Evolutionary conservation across 2,888 invertebrate species (phyloP).

Genomic region (Bursaphelenchus okinawaensis): DNA sequence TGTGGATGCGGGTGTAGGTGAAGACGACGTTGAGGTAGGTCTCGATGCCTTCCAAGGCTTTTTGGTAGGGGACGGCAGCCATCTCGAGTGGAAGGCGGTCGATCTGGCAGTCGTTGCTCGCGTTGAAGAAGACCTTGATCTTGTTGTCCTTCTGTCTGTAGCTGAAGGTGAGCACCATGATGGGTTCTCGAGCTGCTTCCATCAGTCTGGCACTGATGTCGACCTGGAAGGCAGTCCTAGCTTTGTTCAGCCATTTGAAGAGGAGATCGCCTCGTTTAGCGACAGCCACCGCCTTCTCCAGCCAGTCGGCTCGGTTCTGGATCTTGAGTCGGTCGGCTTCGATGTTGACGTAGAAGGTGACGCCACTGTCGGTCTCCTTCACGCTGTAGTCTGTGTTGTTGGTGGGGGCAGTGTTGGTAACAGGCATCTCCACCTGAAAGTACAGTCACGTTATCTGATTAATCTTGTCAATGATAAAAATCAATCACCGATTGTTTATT

Average conservation of each 20-base stretch:
- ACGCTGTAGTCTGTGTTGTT: not conserved
- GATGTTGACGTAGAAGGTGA: not conserved
- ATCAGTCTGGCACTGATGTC: slow-evolving; percentile 5
- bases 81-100: not conserved
- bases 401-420: not conserved
- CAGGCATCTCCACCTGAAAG: not conserved
- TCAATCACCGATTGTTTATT: too few species aligned
- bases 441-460: too few species aligned
- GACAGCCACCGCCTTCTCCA: not conserved
- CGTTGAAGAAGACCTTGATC: slow-evolving; percentile 10
- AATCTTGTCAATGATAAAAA: too few species aligned
- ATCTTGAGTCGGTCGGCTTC: not conserved
- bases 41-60: not conserved
- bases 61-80: not conserved
- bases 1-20: not conserved
- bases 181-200: not conserved
- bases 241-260: slow-evolving; percentile 16
- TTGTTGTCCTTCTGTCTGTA: not conserved
- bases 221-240: not conserved
- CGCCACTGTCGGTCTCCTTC: not conserved
- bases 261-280: slow-evolving; percentile 9
- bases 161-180: slow-evolving; percentile 4
- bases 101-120: slow-evolving; percentile 5
- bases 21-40: not conserved
- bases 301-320: slow-evolving; percentile 4